phyloP scores from a whole-genome alignment of 2,113 vertebrate genomes.

The Progne subis region DNA sequence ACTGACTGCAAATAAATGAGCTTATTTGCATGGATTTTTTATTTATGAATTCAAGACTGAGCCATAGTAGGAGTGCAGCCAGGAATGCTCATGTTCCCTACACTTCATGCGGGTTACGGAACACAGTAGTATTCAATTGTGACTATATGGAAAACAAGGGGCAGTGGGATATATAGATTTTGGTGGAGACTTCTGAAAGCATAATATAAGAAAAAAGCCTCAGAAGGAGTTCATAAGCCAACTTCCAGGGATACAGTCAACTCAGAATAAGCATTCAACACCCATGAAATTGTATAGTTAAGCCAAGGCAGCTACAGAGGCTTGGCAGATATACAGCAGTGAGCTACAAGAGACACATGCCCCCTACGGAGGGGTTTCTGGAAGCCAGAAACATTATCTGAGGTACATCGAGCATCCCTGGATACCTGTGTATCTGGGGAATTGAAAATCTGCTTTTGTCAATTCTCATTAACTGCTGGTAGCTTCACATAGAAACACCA shows the following conservation, averaged over 20 bases:
- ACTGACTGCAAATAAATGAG: constrained; percentile 32
- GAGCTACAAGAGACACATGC: background rate
- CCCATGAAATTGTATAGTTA: background rate
- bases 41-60: constrained; percentile 68
- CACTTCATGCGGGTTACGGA: background rate
- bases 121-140: background rate
- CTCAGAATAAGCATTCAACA: background rate
- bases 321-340: background rate
- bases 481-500: background rate
- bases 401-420: background rate
- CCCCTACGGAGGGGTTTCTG: background rate
- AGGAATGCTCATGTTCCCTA: constrained; percentile 2
- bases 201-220: background rate
- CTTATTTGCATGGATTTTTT: constrained; percentile 49
- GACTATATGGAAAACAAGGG: background rate
- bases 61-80: background rate
- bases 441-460: background rate
- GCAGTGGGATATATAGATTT: background rate
- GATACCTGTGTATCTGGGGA: background rate
- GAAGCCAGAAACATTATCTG: background rate
- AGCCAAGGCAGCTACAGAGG: background rate
- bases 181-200: background rate
- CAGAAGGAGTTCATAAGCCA: background rate
- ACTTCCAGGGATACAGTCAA: background rate
- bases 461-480: rapidly evolving